Percentiles rank a stretch among this genome's conserved stretches.
Conservation (phyloP, 2,797 vertebrate species). For the Anguilla megastoma region DNA sequence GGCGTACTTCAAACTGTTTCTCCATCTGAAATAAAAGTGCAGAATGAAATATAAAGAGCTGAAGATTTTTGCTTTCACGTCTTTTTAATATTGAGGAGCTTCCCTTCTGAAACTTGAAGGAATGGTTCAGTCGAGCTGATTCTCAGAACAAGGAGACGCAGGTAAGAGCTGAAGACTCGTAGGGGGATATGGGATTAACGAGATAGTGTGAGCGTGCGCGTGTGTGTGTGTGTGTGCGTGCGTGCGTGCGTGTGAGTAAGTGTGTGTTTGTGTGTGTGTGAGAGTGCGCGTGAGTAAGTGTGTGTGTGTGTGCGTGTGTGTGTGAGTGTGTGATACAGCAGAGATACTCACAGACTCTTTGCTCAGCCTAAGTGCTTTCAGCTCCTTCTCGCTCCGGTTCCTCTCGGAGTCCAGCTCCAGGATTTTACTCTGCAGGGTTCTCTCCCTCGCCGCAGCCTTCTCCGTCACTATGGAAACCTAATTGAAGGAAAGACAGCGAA, state of each 20-base stretch:
- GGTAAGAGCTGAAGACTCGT: no score
- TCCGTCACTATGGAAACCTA: slow-evolving; percentile 79
- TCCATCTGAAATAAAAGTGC: slow-evolving; percentile 66
- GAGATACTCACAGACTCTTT: slow-evolving; percentile 70
- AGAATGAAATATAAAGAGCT: not conserved
- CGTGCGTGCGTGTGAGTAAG: no score
- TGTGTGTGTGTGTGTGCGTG: no score
- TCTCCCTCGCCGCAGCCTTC: slow-evolving; percentile 70
- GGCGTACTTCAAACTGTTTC: slow-evolving; percentile 71
- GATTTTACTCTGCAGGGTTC: slow-evolving; percentile 74
- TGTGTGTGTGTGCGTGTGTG: no score
- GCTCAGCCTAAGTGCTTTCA: slow-evolving; percentile 70
- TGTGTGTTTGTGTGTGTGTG: no score
- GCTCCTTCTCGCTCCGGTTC: slow-evolving; percentile 71
- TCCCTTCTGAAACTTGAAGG: not conserved
- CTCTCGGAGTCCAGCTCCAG: slow-evolving; percentile 78
- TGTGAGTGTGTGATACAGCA: not conserved
- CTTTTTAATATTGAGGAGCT: not conserved
- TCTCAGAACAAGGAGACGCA: no score
- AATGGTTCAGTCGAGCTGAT: no score
- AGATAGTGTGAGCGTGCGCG: no score
- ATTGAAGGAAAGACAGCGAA: not conserved
- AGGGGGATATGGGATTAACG: no score
- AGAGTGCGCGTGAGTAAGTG: no score
- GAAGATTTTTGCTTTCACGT: not conserved